Evolutionary conservation across 64 coral and sea anemone species (phyloP), one percentile per base, ranked within the genome.

Genomic region (Anthopleura sola): DNA sequence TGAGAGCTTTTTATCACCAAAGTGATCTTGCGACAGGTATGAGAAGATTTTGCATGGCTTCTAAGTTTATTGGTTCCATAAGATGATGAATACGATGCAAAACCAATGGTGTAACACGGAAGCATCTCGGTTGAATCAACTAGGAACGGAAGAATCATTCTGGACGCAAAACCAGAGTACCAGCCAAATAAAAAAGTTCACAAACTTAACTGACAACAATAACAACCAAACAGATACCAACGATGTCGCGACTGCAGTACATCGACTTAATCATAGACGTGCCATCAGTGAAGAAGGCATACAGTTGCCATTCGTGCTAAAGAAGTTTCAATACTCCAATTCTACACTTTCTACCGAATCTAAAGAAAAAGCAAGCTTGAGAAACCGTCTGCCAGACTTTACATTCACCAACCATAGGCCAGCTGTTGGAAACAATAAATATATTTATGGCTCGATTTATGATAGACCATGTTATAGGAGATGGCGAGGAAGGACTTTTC

Each of bases 341-440:
- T 48, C 76, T 21, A 79, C 76, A 79, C 19, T 79, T 48, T 37
- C 76, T 23, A 24, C 37, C 19, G 76, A 79, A 79, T 33, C 9
- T n/a, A 79, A 79, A 37, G 37, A 79, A 23, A 79, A 79, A 26
- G 3, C 36, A 2, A 44, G 44, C 31, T 48, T 79, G 39, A 79
- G 24, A 48, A 48, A 48, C 37, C 76, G 76, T 79, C 76, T 79
- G 6, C 76, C 76, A 44, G 76, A 79, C 37, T 79, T 79, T 79
- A 23, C 37, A 23, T 38, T 44, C 76, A 24, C 34, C 38, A 38
- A n/a, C 75, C 7, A 62, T 11, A 79, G 31, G 39, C 36, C 20
- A 6, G 36, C 47, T 11, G 76, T 79, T 12, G 44, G 38, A 15
- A 79, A 23, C 39, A 44, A 79, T 21, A 44, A 19, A 37, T 44